Base-by-base conservation (phyloP, 2,113 vertebrate genomes). In the Neodontobutis hainanensis region DNA sequence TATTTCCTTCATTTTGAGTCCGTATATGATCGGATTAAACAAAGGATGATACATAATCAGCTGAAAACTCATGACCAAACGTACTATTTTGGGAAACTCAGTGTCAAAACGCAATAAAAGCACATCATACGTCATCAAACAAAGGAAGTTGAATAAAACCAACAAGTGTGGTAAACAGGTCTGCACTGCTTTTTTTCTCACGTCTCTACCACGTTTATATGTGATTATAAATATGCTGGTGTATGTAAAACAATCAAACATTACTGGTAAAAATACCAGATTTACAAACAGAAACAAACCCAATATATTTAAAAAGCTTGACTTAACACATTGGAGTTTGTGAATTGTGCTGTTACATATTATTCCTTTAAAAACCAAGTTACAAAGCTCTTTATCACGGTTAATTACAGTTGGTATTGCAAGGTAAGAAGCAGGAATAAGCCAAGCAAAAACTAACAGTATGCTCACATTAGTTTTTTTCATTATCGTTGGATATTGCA, bases 401-500 rank as follows among this genome's bases (percentile, higher is more conserved):
- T 3, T 65, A 10, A 61, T 0, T 6, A 56, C 2, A 0, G 1
- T 1, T 5, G 4, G 0, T 0, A 59, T n/a, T 8, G 2, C 5
- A 6, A 45, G 0, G 6, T 64, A 11, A 61, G 16, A 10, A n/a
- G 61, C 45, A 11, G 84, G 67, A 0, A 77, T 0, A 49, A 77
- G 0, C 84, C 84, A 86, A 5, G 84, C 57, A 0, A 61, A 35
- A 4, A 11, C 6, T 19, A 86, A 2, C 0, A 69, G n/a, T 5
- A 66, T 7, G 4, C 1, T 43, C 11, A 82, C 45, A 0, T 16
- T 74, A 0, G 8, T 48, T 57, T 42, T 79, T 0, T 5, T 75
- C 83, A 85, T 77, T 9, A 77, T 70, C 3, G 8, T 15, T 38
- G 53, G 11, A 65, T 84, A 84, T n/a, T 73, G 78, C 57, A 84